phyloP scores from a whole-genome alignment of 2,113 vertebrate species.

The Cavia porcellus region DNA sequence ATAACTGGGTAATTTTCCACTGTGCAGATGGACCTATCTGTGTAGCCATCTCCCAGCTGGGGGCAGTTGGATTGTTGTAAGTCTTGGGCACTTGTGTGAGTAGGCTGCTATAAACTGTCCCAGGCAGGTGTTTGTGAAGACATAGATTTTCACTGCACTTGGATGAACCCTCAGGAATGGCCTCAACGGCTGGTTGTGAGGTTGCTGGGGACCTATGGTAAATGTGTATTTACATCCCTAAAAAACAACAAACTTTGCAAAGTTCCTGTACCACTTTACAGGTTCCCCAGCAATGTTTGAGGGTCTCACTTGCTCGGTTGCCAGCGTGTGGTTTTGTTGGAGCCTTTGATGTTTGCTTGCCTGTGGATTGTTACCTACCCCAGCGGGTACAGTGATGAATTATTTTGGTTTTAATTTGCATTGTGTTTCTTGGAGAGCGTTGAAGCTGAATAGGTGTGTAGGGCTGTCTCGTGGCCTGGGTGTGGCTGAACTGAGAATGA shows the following conservation, averaged over 20 bases:
- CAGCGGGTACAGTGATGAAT: neutral
- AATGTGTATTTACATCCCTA: neutral
- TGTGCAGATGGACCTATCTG: neutral
- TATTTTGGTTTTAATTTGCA: neutral
- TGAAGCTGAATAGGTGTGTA: too few species aligned
- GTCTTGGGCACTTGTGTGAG: neutral
- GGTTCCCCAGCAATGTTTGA: too few species aligned
- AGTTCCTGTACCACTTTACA: neutral
- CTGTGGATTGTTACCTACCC: neutral
- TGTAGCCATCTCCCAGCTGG: neutral
- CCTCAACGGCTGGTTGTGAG: too few species aligned
- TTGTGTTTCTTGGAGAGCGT: neutral
- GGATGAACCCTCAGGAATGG: neutral
- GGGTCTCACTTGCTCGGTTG: neutral
- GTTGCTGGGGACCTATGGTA: neutral
- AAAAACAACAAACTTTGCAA: neutral
- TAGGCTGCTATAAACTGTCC: neutral
- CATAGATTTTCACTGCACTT: neutral
- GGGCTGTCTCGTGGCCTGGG: too few species aligned
- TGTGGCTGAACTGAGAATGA: too few species aligned
- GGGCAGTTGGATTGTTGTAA: neutral
- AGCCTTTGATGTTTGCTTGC: neutral
- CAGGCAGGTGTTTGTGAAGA: neutral
- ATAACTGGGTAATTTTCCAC: neutral
- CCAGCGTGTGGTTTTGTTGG: neutral